phyloP scores from a whole-genome alignment of 2,797 vertebrate genomes.

The Pyrrhura leucotis region DNA sequence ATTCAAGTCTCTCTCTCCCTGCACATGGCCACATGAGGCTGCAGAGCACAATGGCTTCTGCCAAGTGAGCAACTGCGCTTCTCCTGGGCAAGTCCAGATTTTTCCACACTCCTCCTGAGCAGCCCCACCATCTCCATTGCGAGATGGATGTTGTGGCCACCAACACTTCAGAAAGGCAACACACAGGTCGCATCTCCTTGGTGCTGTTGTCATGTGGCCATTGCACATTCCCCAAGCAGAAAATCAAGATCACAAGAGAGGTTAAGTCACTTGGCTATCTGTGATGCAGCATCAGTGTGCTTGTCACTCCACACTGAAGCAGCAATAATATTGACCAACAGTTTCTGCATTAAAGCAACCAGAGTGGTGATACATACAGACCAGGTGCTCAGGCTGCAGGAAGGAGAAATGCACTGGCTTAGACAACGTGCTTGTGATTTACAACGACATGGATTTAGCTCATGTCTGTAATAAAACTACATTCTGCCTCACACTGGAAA shows the following conservation, averaged over 20 bases:
- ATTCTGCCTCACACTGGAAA: neutral
- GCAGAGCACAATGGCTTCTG: neutral
- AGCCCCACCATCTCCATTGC: fast-evolving
- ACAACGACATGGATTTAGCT: neutral
- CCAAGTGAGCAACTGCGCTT: neutral
- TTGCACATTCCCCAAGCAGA: neutral
- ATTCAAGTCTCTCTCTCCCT: neutral
- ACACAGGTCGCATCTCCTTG: fast-evolving
- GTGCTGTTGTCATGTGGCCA: neutral
- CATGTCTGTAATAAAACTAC: neutral
- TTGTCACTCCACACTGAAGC: neutral
- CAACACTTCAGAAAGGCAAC: neutral
- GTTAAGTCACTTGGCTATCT: neutral
- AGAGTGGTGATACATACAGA: neutral
- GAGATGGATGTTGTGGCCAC: neutral
- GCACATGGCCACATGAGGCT: fast-evolving
- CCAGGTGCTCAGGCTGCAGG: neutral
- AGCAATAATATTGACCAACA: neutral
- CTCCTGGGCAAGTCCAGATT: neutral
- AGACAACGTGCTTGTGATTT: neutral
- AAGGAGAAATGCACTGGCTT: neutral
- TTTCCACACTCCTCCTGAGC: neutral
- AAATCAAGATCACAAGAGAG: neutral
- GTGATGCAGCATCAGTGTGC: neutral
- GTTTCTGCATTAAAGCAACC: neutral